A percentile compares a stretch with the other conserved stretches of the same genome.
phyloP scores from a whole-genome alignment of 2,113 vertebrate species.

The Galeopterus variegatus region DNA sequence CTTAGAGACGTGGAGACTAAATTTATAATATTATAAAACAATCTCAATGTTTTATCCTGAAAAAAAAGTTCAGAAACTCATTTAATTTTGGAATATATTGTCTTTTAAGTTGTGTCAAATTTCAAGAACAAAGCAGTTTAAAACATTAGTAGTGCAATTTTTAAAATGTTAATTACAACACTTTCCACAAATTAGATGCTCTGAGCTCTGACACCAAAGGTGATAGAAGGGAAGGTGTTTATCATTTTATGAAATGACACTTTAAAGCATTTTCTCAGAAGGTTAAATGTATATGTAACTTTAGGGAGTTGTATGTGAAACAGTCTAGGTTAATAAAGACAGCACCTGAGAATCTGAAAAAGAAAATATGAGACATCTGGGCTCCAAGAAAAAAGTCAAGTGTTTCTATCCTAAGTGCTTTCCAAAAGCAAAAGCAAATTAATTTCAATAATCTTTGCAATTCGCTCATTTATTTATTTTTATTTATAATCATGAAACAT shows the following conservation, averaged over 20 bases:
- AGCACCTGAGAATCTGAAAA: neutral
- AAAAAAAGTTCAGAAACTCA: neutral
- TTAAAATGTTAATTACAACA: neutral
- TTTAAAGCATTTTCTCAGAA: neutral
- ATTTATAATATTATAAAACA: neutral
- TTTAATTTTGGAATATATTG: constrained; percentile 45
- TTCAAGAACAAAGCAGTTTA: neutral
- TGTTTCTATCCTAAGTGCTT: neutral
- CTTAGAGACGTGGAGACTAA: neutral
- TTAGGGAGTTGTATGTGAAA: neutral
- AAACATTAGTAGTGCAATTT: neutral
- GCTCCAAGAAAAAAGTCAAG: neutral
- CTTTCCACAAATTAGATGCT: neutral
- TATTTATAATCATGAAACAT: neutral
- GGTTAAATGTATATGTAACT: neutral
- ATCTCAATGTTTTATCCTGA: neutral
- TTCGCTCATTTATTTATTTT: neutral
- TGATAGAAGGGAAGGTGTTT: neutral
- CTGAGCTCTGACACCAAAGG: neutral
- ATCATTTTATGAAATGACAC: neutral
- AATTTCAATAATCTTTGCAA: neutral
- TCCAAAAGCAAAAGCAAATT: neutral
- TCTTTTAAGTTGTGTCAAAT: neutral
- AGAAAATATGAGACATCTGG: neutral
- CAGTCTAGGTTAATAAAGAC: neutral